Base-by-base conservation (phyloP, 1,140 invertebrate species). In the Holotrichia oblita region DNA sequence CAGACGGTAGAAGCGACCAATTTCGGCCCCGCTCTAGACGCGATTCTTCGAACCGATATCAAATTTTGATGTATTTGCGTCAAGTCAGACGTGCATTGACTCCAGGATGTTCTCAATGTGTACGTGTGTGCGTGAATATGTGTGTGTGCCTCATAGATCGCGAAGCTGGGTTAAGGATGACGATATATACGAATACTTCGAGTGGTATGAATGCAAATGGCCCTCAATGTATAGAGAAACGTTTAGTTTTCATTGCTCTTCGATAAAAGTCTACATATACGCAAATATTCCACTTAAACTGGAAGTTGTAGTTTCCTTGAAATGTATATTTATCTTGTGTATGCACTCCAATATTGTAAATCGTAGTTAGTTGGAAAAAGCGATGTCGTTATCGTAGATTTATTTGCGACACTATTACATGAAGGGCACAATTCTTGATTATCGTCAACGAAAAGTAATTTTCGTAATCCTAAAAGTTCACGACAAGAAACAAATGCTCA, bases 81-180 rank as follows among this genome's bases (percentile, higher is more conserved):
- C 48, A 55, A 55, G 48, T 55, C 48, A 55, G 14, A 55, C 48
- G 48, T 55, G 48, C 48, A 55, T 55, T 17, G 48, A 55, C 48
- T 55, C 6, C 48, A 55, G 14, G 48, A 14, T 55, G 48, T 17
- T 17, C 6, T 17, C 48, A n/a, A n/a, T n/a, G n/a, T n/a, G n/a
- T n/a, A n/a, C n/a, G n/a, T n/a, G n/a, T n/a, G n/a, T n/a, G n/a
- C n/a, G n/a, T n/a, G 48, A 3, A 9, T 44, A 44, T 14, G 14
- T 14, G 42, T 55, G n/a, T 17, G 48, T n/a, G 48, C 17, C n/a
- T 6, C 2, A n/a, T 14, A 1, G 14, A 17, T 55, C 12, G 14
- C 6, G 14, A 17, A 55, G 14, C 6, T 6, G 48, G n/a, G 48
- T 14, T 55, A 7, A 17, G 17, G 14, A 55, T 6, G 48, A 55